Evolutionary conservation across 2,888 invertebrate genomes (phyloP).

Genomic region (Laothoe populi): DNA sequence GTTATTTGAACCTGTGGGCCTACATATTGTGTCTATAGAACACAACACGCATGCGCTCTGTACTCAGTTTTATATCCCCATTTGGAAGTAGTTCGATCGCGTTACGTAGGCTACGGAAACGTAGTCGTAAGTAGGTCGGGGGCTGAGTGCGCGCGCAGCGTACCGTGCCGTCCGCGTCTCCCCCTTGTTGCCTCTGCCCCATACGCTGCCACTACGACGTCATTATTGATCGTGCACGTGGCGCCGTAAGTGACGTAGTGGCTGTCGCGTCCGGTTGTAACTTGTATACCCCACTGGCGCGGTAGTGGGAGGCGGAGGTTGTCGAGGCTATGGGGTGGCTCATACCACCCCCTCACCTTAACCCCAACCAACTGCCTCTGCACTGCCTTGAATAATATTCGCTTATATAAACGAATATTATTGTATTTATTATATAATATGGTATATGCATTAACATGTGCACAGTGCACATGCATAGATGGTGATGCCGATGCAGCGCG

Average conservation of each 20-base stretch:
- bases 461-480: no score
- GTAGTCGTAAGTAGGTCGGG: conserved; percentile 80
- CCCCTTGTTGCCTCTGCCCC: conserved; percentile 30
- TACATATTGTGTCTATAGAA: conserved; percentile 26
- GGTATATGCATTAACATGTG: no score
- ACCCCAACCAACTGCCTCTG: conserved; percentile 15
- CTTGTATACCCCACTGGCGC: conserved; percentile 48
- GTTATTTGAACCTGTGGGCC: not conserved
- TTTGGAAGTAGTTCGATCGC: conserved; percentile 65
- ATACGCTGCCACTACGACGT: conserved; percentile 60
- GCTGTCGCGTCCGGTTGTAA: conserved; percentile 68
- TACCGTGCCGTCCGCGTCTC: conserved; percentile 11
- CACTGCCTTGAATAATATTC: conserved; percentile 27
- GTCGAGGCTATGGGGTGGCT: not conserved
- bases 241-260: conserved; percentile 82
- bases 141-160: conserved; percentile 72
- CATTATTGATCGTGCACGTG: conserved; percentile 83
- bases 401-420: no score
- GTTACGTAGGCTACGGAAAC: conserved; percentile 80
- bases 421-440: no score
- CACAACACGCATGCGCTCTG: conserved; percentile 41
- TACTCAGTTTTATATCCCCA: conserved; percentile 43
- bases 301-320: not conserved
- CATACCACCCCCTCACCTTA: conserved; percentile 17
- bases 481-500: no score